Evolutionary conservation across 2,888 invertebrate species (phyloP), one percentile per base, ranked within the genome.

Genomic region (Noctua fimbriata): DNA sequence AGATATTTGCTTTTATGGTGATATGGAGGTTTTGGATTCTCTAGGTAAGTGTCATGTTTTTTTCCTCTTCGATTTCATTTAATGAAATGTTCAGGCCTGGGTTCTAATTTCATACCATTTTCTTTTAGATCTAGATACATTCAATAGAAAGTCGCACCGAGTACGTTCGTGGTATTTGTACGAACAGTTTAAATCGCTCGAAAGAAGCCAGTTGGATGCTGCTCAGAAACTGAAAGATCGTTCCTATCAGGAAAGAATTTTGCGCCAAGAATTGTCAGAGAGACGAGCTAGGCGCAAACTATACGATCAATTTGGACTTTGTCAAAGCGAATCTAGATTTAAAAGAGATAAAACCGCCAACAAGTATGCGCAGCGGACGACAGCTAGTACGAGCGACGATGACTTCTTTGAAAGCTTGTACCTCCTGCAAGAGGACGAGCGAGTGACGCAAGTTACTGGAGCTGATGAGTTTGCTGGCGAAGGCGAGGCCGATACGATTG

Each of bases 91-190:
- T 21, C 5, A 1, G 47, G 10, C 0, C 2, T 44, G n/a, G 4
- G 16, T 49, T 14, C 14, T 82, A 73, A 85, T 69, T 49, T 63
- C n/a, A 55, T 49, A 24, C n/a, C 14, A 44, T 49, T 78, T 18
- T 55, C 70, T 92, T 93, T 52, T 87, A 96, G 95, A 95, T 92
- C 89, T 94, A 82, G 92, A 95, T 78, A 89, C 91, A 63, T 89
- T 92, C 81, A 81, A 92, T 75, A 94, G 92, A 87, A 96, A 94
- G 85, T 93, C 95, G n/a, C 91, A 92, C 70, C 92, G 95, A 18
- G 94, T 96, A 73, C 94, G 95, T 10, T 96, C 96, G 12, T 97
- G 97, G 97, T 97, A 96, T 83, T 86, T 96, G 69, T 96, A 96
- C 75, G 96, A 97, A 85, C 97, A 97, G 83, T 96, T 92, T 79